Evolutionary conservation across 2,113 vertebrate species (phyloP).

Genomic region (Vidua macroura): DNA sequence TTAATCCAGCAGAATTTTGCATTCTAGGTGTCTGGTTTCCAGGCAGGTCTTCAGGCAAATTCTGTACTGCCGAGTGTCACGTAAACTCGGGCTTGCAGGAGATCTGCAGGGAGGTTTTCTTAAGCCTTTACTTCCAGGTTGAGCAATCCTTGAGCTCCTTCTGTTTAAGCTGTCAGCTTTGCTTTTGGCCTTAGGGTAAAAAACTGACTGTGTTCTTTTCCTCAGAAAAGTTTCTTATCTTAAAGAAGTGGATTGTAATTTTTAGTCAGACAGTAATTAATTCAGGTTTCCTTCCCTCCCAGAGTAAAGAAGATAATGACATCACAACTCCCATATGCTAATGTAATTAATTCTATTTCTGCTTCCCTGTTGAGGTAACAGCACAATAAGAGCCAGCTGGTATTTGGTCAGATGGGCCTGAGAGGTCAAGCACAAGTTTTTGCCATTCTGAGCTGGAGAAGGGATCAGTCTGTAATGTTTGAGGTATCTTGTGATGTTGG

Average conservation of each 20-base stretch:
- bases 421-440: slow-evolving; percentile 10
- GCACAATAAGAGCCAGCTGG: not conserved
- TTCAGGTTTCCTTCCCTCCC: slow-evolving; percentile 54
- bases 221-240: slow-evolving; percentile 7
- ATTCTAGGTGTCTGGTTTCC: slow-evolving; percentile 15
- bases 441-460: not conserved
- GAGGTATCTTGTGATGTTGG: not conserved
- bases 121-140: slow-evolving; percentile 50
- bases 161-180: slow-evolving; percentile 57
- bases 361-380: slow-evolving; percentile 31
- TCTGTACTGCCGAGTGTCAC: not conserved
- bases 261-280: slow-evolving; percentile 43
- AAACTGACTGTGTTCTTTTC: not conserved
- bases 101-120: slow-evolving; percentile 8
- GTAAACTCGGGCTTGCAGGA: not conserved
- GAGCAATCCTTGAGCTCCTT: slow-evolving; percentile 41
- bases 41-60: slow-evolving; percentile 27
- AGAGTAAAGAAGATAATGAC: not conserved
- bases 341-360: slow-evolving; percentile 58
- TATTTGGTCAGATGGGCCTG: slow-evolving; percentile 4
- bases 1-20: not conserved
- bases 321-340: slow-evolving; percentile 26
- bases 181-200: slow-evolving; percentile 34
- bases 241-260: slow-evolving; percentile 25
- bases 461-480: not conserved